These are phyloP conservation scores for Rhamphomyia laevipes DNA, from an alignment of 2,888 invertebrate species.

Conservation along the genomic window DNA sequence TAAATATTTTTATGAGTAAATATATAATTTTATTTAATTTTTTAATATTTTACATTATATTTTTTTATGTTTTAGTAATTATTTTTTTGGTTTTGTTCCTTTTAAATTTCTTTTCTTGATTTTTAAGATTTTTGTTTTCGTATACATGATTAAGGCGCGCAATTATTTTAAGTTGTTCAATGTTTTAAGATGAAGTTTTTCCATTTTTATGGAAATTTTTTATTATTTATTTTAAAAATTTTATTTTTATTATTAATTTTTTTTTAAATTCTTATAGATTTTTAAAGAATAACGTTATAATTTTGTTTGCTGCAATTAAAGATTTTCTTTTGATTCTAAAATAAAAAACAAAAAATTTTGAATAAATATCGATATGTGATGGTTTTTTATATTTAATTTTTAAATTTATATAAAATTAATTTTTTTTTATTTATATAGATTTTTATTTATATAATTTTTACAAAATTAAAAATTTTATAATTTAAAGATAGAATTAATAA, in stretches of 20 bases:
- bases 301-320: too few relatives aligned
- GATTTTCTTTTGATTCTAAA: too few relatives aligned
- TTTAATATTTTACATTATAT: conserved; percentile 3
- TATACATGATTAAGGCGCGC: conserved; percentile 26
- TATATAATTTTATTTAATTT: conserved; percentile 3
- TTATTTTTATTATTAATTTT: conserved; percentile 8
- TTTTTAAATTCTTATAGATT: conserved; percentile 2
- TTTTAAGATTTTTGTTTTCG: conserved; percentile 17
- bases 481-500: too few relatives aligned
- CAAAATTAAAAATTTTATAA: neutral
- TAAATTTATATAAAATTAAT: too few relatives aligned
- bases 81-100: conserved; percentile 6
- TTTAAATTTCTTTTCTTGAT: conserved; percentile 13
- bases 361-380: too few relatives aligned
- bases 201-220: conserved; percentile 12
- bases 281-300: too few relatives aligned
- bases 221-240: conserved; percentile 2
- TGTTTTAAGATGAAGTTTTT: conserved; percentile 1
- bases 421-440: too few relatives aligned
- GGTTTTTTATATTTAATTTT: too few relatives aligned
- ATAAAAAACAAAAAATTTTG: too few relatives aligned
- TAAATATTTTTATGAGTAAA: neutral
- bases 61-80: conserved; percentile 9
- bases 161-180: conserved; percentile 13
- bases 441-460: too few relatives aligned